A percentile compares a stretch with the other conserved stretches of the same genome.
Evolutionary conservation across 2,888 invertebrate species (phyloP).

Genomic region (Sussaba pulchella): DNA sequence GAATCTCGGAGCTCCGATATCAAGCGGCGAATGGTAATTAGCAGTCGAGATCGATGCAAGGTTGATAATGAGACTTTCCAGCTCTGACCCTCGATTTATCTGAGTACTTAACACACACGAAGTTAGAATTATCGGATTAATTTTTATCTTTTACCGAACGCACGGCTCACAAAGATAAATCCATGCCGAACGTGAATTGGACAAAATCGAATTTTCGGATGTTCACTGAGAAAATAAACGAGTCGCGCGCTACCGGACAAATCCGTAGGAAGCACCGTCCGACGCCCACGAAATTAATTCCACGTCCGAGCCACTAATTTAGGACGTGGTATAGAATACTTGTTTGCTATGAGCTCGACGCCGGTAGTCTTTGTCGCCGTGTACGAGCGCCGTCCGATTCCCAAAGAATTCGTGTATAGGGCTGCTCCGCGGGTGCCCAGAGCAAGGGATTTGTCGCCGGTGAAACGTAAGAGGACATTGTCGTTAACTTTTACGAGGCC

Average conservation of each 20-base stretch:
- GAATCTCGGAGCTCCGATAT: slow-evolving; percentile 36
- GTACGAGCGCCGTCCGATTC: slow-evolving; percentile 30
- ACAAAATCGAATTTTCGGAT: slow-evolving; percentile 52
- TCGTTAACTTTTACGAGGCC: slow-evolving; percentile 84
- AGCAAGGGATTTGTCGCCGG: slow-evolving; percentile 72
- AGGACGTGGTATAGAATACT: slow-evolving; percentile 69
- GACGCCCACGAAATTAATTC: slow-evolving; percentile 80
- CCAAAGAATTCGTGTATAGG: slow-evolving; percentile 60
- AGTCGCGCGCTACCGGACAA: slow-evolving; percentile 63
- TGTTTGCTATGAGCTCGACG: slow-evolving; percentile 33
- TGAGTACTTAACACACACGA: neutral
- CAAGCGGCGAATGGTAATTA: slow-evolving; percentile 26
- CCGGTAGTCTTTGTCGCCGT: slow-evolving; percentile 25
- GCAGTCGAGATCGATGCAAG: neutral
- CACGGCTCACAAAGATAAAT: neutral
- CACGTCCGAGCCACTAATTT: slow-evolving; percentile 82
- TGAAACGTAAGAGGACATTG: slow-evolving; percentile 82
- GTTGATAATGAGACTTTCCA: slow-evolving; percentile 18
- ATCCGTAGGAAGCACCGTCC: slow-evolving; percentile 64
- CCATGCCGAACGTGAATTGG: slow-evolving; percentile 49
- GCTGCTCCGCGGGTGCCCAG: slow-evolving; percentile 58
- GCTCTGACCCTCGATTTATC: neutral
- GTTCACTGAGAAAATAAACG: slow-evolving; percentile 25
- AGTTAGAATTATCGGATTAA: neutral
- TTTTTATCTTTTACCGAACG: neutral